These are phyloP conservation scores for Epirrhoe alternata DNA, from an alignment of 2,888 invertebrate genomes.

Conservation along the genomic window DNA sequence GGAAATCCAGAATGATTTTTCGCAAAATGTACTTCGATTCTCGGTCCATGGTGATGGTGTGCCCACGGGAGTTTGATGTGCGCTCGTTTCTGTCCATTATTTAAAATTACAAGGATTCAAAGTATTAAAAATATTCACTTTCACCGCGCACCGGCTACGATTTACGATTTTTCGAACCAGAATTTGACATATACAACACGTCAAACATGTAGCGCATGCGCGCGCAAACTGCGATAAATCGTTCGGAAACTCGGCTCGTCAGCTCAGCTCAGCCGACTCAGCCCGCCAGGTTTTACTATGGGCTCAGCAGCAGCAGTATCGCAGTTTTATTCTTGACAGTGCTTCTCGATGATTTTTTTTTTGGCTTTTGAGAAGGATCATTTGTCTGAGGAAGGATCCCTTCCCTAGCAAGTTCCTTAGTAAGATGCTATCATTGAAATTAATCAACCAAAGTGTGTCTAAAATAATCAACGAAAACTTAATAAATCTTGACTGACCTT, in stretches of 20 bases:
- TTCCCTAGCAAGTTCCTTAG: too few relatives aligned
- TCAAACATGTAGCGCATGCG: conserved; percentile 75
- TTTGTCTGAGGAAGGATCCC: too few relatives aligned
- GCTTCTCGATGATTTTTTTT: too few relatives aligned
- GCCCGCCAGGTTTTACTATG: too few relatives aligned
- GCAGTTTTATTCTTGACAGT: too few relatives aligned
- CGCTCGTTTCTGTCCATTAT: conserved; percentile 78
- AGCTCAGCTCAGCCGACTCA: too few relatives aligned
- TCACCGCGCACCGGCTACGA: conserved; percentile 64
- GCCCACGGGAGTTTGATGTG: conserved; percentile 70
- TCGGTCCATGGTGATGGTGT: conserved; percentile 81
- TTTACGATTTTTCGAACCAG: conserved; percentile 56
- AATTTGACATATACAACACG: conserved; percentile 54
- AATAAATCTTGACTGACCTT: too few relatives aligned
- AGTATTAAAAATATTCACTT: conserved; percentile 52
- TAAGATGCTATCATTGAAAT: too few relatives aligned
- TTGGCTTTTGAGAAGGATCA: too few relatives aligned
- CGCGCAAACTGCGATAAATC: conserved; percentile 67
- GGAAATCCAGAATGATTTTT: conserved; percentile 88
- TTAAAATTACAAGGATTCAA: conserved; percentile 47
- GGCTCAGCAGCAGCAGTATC: neutral
- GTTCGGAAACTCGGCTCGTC: conserved; percentile 48
- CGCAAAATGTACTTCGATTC: conserved; percentile 85
- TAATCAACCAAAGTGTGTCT: too few relatives aligned
- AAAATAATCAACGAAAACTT: too few relatives aligned